These are phyloP conservation scores for Glaucidium brasilianum DNA, from an alignment of 2,113 vertebrate genomes.

Conservation along the genomic window DNA sequence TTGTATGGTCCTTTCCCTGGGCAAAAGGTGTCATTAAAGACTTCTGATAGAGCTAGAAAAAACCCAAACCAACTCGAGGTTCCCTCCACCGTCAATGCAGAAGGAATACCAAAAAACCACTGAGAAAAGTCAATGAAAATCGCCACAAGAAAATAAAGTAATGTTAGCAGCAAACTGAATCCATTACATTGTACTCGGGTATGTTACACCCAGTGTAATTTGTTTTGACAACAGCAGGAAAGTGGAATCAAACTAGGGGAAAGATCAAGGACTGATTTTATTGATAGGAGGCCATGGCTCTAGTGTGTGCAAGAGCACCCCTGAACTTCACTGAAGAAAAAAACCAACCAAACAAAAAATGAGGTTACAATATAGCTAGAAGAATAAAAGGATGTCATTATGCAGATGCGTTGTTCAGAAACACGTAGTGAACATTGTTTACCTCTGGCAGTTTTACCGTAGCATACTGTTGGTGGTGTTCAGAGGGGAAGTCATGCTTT, in stretches of 20 bases:
- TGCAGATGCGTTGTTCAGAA: background rate
- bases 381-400: background rate
- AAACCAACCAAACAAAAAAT: background rate
- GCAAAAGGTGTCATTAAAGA: background rate
- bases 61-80: background rate
- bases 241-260: background rate
- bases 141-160: background rate
- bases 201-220: background rate
- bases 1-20: background rate
- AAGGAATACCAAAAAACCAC: background rate
- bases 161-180: background rate
- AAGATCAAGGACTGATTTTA: background rate
- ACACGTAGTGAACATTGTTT: background rate
- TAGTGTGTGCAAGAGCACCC: background rate
- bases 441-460: background rate
- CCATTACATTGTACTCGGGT: too few relatives aligned
- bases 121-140: background rate
- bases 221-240: background rate
- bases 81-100: background rate
- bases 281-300: background rate
- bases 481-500: background rate
- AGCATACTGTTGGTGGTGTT: too few relatives aligned
- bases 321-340: background rate
- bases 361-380: background rate
- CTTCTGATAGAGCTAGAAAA: background rate